Evolutionary conservation across 92 coral and sea anemone genomes (phyloP), one percentile per base, ranked within the genome.

Genomic region (Parazoanthus darwini): DNA sequence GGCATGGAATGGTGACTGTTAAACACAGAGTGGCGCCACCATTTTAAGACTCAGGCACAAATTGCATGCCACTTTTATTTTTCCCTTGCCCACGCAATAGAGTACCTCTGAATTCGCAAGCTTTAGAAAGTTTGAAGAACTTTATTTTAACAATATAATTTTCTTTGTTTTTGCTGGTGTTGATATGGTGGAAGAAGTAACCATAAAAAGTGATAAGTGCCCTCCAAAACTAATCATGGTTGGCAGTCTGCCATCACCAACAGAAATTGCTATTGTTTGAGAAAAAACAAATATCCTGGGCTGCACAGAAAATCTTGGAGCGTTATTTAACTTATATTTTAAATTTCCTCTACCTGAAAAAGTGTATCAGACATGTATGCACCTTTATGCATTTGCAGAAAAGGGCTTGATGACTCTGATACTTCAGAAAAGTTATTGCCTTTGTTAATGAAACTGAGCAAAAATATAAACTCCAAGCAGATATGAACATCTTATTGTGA

Each of bases 211-310:
- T 1, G 85, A 59, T 25, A 81, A 81, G 36, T 59, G 74, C 33
- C 56, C 74, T 36, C 74, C 85, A 59, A 63, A 37, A 81, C 18
- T 81, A 35, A 13, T 81, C 7, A 42, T 81, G 14, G 39, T 81
- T 36, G 85, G 85, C 18, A 1, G 25, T 20, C 85, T 81, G 48
- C 73, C 74, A 5, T 58, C 85, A 29, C 85, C 85, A 20, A 6
- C 51, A 1, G 33, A 81, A 23, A 59, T 67, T 56, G 39, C 39
- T 3, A 58, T 81, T 16, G 74, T 81, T 35, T 51, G 50, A 25
- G 74, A 58, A 10, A 15, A 81, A 36, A 81, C 85, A 43, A 48
- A 46, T 29, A 42, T 39, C 7, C 7, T 46, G 7, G 0, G 7
- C 50, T 46, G 50, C 7, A 46, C 50, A 46, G 50, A 8, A 46